Evolutionary conservation across 2,888 invertebrate genomes (phyloP).

Genomic region (Pseudococcus jackbeardsleyi): DNA sequence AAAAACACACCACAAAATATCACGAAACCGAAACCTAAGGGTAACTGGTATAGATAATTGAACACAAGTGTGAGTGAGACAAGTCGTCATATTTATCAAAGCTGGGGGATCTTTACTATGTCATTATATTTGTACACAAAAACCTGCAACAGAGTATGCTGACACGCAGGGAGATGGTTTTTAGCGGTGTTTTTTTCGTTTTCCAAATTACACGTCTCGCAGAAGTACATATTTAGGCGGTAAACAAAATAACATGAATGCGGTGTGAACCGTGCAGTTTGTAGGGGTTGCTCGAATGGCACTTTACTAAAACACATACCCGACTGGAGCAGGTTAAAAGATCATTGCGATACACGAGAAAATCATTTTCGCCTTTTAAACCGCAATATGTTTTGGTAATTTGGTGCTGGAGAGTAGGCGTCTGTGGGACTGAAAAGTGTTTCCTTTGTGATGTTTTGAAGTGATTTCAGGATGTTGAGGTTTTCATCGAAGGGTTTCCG

Average conservation of each 20-base stretch:
- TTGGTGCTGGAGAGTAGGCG: background rate
- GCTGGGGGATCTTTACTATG: background rate
- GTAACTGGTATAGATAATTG: background rate
- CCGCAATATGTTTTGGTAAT: conserved; percentile 21
- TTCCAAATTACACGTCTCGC: background rate
- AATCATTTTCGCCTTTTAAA: conserved; percentile 28
- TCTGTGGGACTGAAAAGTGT: background rate
- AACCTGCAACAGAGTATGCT: background rate
- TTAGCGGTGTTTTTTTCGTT: background rate
- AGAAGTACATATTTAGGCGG: background rate
- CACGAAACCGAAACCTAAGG: background rate
- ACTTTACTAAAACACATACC: background rate
- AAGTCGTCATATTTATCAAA: conserved; percentile 12
- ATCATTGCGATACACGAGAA: background rate
- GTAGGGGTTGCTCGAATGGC: background rate
- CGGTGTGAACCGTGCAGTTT: background rate
- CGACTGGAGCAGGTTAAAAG: background rate
- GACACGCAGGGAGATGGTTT: background rate
- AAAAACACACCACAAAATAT: conserved; percentile 18
- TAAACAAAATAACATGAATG: background rate
- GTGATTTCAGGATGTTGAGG: background rate
- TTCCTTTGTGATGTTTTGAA: background rate
- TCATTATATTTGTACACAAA: conserved; percentile 20
- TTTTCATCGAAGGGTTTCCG: background rate
- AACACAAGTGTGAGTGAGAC: background rate